phyloP scores from a whole-genome alignment of 2,113 vertebrate species.

The Sterna hirundo region DNA sequence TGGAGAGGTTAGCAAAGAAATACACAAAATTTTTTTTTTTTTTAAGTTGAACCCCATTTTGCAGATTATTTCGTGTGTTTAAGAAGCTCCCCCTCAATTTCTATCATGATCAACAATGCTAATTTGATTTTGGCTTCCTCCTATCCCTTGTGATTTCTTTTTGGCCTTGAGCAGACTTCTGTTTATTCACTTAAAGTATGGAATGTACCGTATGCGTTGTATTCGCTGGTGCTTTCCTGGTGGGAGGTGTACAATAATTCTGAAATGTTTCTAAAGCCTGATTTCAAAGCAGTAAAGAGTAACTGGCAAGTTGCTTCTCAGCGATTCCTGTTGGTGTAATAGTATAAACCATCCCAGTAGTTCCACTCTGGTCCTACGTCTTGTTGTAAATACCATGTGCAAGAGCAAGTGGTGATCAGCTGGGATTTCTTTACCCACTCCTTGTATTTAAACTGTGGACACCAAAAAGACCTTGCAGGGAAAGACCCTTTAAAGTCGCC shows the following conservation, averaged over 20 bases:
- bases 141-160: not conserved
- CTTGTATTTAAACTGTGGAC: not conserved
- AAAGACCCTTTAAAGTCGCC: not conserved
- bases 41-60: not conserved
- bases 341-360: not conserved
- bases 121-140: not conserved
- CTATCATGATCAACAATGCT: not conserved
- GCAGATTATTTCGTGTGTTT: not conserved
- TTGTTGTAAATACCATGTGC: not conserved
- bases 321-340: not conserved
- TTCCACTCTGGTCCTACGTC: not conserved
- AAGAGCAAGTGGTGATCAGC: not conserved
- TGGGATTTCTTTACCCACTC: not conserved
- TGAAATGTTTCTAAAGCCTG: not conserved
- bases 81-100: not conserved
- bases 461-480: not conserved
- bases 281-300: not conserved
- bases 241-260: not conserved
- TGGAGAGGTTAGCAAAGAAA: slow-evolving; percentile 35
- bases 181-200: not conserved
- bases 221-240: not conserved
- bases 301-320: not conserved
- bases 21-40: not conserved
- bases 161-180: not conserved
- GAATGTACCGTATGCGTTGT: not conserved